Evolutionary conservation across 92 coral and sea anemone genomes (phyloP), one percentile per base, ranked within the genome.

Genomic region (Porites rus): DNA sequence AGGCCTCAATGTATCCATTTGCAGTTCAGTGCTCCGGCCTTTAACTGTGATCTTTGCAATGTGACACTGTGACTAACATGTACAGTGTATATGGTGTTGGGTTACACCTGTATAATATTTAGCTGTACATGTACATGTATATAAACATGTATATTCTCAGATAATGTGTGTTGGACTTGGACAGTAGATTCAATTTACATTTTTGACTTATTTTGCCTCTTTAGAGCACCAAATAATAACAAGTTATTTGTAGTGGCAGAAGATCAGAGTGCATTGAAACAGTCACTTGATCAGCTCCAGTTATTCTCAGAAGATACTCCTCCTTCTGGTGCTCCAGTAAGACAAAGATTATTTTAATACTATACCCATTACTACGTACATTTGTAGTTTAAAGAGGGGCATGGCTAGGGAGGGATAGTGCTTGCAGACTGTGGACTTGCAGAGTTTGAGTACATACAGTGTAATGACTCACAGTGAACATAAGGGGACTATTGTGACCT

Each of bases 211-310:
- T 8, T 24, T 43, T 79, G 21, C 24, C n/a, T 52, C 64, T 76
- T 58, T 72, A 96, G 99, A 81, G 93, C 99, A 56, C 87, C 93
- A 16, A 83, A 84, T 12, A 96, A 96, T 56, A 90, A 91, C 73
- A 96, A 95, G 69, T 61, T 96, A 62, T 96, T 89, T 85, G 93
- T 96, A 51, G 99, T 92, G 28, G 91, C 92, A 62, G 93, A 93
- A 71, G 96, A 96, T 74, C 90, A 95, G 60, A 92, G 78, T 67
- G 99, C 99, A 59, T 82, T 96, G 69, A 88, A 91, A 82, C 90
- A 95, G 89, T 96, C 99, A 0, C 82, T 96, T 81, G 96, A 94
- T 78, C 98, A 54, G 60, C 60, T 54, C 60, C 60, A 54, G 12
- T 54, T 54, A 8, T 54, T 54, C 60, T 54, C 60, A 9, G 60